Percentiles rank a stretch among this genome's conserved stretches.
Conservation (phyloP, 2,888 invertebrate genomes). For the Caenorhabditis panamensis region DNA sequence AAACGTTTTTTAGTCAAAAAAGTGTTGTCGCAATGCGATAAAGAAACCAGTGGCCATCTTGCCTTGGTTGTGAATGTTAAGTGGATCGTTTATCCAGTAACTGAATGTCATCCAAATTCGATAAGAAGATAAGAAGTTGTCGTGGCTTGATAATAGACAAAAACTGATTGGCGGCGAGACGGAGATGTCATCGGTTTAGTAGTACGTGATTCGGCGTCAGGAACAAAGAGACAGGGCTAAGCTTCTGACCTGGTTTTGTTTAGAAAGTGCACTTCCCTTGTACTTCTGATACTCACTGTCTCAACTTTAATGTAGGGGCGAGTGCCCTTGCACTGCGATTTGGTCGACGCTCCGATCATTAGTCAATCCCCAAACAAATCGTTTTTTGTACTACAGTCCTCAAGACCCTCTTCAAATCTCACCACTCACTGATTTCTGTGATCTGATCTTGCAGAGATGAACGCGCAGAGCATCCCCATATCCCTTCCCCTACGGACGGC, state of each 20-base stretch:
- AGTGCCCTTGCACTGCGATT: constrained; percentile 2
- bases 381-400: constrained; percentile 57
- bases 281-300: background rate
- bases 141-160: background rate
- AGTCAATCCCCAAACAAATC: constrained; percentile 32
- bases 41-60: background rate
- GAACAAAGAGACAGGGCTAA: background rate
- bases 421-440: constrained; percentile 56
- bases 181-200: constrained; percentile 1
- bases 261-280: background rate
- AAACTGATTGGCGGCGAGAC: background rate
- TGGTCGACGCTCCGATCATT: constrained; percentile 16
- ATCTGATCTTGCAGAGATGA: constrained; percentile 58
- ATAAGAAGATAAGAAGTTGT: background rate
- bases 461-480: constrained; percentile 48
- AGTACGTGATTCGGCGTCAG: background rate
- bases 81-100: background rate
- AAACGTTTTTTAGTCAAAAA: background rate
- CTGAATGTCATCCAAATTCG: background rate
- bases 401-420: constrained; percentile 53
- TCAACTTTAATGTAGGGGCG: background rate
- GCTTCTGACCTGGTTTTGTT: background rate
- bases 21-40: too few species aligned
- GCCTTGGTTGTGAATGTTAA: background rate
- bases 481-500: constrained; percentile 18